Base-by-base conservation (phyloP, 2,797 vertebrate species). In the Hapalemur alaotrensis region DNA sequence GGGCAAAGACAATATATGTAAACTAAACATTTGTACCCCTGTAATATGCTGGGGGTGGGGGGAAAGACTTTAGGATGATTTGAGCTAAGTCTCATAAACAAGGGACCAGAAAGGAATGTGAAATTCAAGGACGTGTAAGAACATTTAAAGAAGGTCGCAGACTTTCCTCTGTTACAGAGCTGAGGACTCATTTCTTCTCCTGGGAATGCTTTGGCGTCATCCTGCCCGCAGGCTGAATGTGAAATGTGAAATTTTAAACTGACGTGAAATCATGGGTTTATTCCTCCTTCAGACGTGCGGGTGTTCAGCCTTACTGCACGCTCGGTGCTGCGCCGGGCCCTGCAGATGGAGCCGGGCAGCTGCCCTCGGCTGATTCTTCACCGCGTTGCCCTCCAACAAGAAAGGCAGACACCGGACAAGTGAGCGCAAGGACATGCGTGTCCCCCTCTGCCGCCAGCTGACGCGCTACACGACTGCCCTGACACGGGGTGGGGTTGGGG, bases 331-430 rank as follows among this genome's bases (percentile, higher is more conserved):
- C 6, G 48, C n/a, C 57, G 32, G 50, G 28, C n/a, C 4, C 52
- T 35, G 52, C 46, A 52, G 38, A 67, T 2, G 11, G 41, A 73
- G 7, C 22, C 0, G 54, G 48, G 28, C 50, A 22, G 30, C 7
- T 1, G 2, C 17, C 30, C 1, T 0, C 10, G 25, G 43, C 5
- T 0, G 17, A 32, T 2, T 8, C 1, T 35, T 23, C 22, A 23
- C 5, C 0, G 9, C 0, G 11, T 41, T 35, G 41, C 70, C 12
- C 35, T 15, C 8, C 22, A n/a, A 2, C 73, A 61, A 69, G 46
- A n/a, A 30, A 63, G 48, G 65, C 35, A 35, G 72, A 41, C 18
- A 5, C 4, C 9, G 38, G 10, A 4, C 63, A 25, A 7, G 28
- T 17, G 35, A 20, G 2, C 30, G 5, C 10, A 14, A 20, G 11